Base-by-base conservation (phyloP, 2,113 vertebrate species). In the Clarias gariepinus region DNA sequence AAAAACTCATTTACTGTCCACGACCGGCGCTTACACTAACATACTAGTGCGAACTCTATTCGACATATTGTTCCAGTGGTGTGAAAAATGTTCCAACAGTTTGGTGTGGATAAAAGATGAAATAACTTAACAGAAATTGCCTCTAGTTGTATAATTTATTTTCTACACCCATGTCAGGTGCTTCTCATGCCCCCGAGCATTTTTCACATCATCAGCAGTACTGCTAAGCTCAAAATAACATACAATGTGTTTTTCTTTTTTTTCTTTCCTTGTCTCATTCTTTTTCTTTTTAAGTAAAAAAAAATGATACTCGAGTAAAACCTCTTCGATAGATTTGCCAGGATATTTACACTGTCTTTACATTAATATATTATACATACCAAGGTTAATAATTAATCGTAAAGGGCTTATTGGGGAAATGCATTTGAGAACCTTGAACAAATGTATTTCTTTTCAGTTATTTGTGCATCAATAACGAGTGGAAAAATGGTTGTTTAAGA, bases 351-450 rank as follows among this genome's bases (percentile, higher is more conserved):
- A 66, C 53, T 82, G 85, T 74, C n/a, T 81, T 61, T 21, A 10
- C 86, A 78, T 68, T 33, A 64, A 18, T 84, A 23, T 77, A 74
- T 91, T 91, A 36, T 36, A 36, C 63, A 87, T 89, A 89, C 87
- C 23, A 18, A 58, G 33, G 79, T 84, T 85, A 85, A 55, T 60
- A 85, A 85, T 55, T 76, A 79, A 86, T 84, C 61, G 64, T 5
- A 28, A 10, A 19, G 66, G 84, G 78, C 36, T 69, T 89, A 61
- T 41, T 28, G 21, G 33, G 30, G 47, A 83, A 61, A 64, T 84
- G 55, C 68, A 33, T 84, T 25, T 33, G 4, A 81, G 64, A 64
- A 18, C 71, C 25, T 78, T 84, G 2, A 53, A 73, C 57, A 83
- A 82, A 85, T 66, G 36, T 19, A 41, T n/a, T 53, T 53, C 41